phyloP scores from a whole-genome alignment of 2,888 invertebrate species.

The Camptogramma bilineatum region DNA sequence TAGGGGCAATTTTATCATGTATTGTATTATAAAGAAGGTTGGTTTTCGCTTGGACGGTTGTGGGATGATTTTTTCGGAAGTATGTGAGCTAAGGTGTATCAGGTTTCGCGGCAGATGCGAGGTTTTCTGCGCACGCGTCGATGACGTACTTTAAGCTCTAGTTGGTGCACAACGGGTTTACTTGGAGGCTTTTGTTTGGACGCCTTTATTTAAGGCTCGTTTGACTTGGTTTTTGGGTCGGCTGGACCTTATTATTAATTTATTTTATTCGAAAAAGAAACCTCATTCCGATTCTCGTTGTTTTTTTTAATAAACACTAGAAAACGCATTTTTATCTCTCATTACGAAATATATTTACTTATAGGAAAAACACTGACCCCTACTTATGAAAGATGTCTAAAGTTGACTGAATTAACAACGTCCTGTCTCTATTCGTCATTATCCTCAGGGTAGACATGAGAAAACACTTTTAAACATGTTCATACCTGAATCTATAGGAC shows the following conservation, averaged over 20 bases:
- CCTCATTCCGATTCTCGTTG: background rate
- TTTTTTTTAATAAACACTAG: background rate
- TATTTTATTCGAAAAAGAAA: background rate
- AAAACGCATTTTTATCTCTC: too few relatives aligned
- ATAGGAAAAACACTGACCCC: too few relatives aligned
- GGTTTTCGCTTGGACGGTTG: slow-evolving; percentile 45
- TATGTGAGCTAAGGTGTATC: slow-evolving; percentile 76
- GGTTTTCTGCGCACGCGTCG: slow-evolving; percentile 72
- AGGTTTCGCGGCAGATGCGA: slow-evolving; percentile 81
- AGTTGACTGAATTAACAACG: too few relatives aligned
- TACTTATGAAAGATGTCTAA: too few relatives aligned
- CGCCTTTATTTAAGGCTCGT: slow-evolving; percentile 10
- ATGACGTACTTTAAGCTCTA: slow-evolving; percentile 48
- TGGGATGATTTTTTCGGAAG: slow-evolving; percentile 68
- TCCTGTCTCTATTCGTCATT: too few relatives aligned
- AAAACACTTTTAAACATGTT: background rate
- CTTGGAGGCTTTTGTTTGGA: slow-evolving; percentile 22
- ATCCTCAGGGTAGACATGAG: background rate
- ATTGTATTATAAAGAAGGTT: slow-evolving; percentile 43
- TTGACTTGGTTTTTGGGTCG: slow-evolving; percentile 14
- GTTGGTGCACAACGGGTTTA: slow-evolving; percentile 30
- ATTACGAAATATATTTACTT: too few relatives aligned
- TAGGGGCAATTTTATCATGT: background rate
- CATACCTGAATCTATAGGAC: background rate
- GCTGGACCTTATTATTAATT: background rate